Percentiles rank a stretch among this genome's conserved stretches.
Conservation (phyloP, 2,888 invertebrate genomes). For the Xestia sexstrigata region DNA sequence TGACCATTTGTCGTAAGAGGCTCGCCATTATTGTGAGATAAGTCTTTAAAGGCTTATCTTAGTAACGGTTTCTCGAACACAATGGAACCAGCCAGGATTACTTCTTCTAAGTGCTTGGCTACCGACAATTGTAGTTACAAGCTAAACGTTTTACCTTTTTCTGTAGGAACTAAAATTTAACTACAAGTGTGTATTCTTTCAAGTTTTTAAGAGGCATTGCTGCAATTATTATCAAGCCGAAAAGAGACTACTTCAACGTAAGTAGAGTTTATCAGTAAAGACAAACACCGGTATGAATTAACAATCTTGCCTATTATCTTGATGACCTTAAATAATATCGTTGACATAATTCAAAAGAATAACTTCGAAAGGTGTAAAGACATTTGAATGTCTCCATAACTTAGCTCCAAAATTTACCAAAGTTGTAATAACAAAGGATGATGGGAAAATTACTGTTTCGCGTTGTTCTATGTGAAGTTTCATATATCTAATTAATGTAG, state of each 20-base stretch:
- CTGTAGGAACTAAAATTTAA: conserved; percentile 42
- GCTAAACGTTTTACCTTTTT: conserved; percentile 46
- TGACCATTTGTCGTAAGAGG: conserved; percentile 71
- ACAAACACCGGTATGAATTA: neutral
- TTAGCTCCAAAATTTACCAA: neutral
- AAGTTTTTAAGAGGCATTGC: conserved; percentile 26
- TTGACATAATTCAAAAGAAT: neutral
- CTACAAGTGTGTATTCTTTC: conserved; percentile 35
- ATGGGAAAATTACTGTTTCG: neutral
- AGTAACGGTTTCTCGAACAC: conserved; percentile 76
- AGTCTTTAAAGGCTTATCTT: conserved; percentile 77
- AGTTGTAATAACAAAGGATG: neutral
- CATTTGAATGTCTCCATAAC: neutral
- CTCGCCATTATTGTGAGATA: conserved; percentile 63
- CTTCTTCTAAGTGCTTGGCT: conserved; percentile 69
- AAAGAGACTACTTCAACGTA: neutral
- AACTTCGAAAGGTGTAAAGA: neutral
- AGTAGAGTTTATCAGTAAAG: neutral
- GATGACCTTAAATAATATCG: neutral
- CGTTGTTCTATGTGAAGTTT: neutral
- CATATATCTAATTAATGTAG: conserved; percentile 17
- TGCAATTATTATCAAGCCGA: conserved; percentile 16
- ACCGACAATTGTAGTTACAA: conserved; percentile 69
- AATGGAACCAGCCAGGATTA: conserved; percentile 76
- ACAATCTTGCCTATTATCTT: neutral